A percentile compares a stretch with the other conserved stretches of the same genome.
These are phyloP conservation scores for Sclerurus mexicanus DNA, from an alignment of 2,113 vertebrate genomes.

Conservation along the genomic window DNA sequence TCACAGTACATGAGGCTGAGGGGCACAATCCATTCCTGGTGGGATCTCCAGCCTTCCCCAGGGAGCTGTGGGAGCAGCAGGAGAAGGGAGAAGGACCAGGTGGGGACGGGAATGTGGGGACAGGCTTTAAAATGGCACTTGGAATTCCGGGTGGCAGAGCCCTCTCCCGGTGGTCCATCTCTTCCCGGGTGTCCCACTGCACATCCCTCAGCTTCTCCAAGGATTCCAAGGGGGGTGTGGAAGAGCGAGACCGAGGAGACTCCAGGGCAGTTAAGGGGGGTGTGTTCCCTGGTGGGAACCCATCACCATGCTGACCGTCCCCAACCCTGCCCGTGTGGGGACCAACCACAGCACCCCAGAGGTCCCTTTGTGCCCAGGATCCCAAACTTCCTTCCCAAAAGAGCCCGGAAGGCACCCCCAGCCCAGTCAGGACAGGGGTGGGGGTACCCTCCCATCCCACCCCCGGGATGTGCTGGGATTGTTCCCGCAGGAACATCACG, in stretches of 20 bases:
- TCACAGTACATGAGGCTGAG: background rate
- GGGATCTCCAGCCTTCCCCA: background rate
- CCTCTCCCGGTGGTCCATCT: no score
- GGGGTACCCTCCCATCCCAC: background rate
- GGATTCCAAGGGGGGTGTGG: no score
- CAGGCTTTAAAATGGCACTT: no score
- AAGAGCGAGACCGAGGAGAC: background rate
- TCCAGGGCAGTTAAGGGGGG: background rate
- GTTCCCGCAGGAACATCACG: background rate
- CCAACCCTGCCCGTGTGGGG: background rate
- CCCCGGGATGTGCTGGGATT: background rate
- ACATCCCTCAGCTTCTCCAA: no score
- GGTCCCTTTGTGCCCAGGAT: background rate
- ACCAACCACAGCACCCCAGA: background rate
- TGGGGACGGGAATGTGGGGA: no score
- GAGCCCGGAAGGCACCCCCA: background rate
- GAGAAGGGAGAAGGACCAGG: background rate
- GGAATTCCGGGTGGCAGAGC: no score
- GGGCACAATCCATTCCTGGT: background rate
- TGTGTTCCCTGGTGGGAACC: accelerated
- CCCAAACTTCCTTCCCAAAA: background rate
- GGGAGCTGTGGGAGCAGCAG: background rate
- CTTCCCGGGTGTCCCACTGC: no score
- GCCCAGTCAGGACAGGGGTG: background rate
- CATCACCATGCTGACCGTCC: background rate